Conservation (phyloP, 2,888 invertebrate genomes). For the Papilio gigon region DNA sequence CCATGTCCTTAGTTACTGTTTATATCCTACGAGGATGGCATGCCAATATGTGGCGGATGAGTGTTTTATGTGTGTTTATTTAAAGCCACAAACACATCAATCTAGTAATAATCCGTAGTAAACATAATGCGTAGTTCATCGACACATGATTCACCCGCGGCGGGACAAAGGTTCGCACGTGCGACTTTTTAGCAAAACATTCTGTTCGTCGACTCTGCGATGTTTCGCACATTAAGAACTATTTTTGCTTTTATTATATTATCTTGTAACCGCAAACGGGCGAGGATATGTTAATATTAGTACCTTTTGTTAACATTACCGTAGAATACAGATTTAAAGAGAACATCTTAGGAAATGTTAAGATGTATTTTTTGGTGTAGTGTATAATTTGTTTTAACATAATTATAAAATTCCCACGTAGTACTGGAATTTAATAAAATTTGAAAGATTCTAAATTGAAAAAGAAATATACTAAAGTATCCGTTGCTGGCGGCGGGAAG, state of each 20-base stretch:
- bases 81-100: constrained; percentile 33
- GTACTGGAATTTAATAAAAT: too few relatives aligned
- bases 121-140: constrained; percentile 50
- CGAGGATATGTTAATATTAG: constrained; percentile 9
- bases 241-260: constrained; percentile 28
- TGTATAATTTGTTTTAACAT: too few relatives aligned
- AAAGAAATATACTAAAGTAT: too few relatives aligned
- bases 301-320: not conserved
- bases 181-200: constrained; percentile 51
- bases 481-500: too few relatives aligned
- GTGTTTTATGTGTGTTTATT: not conserved
- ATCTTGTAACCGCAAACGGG: constrained; percentile 25
- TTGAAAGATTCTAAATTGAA: too few relatives aligned
- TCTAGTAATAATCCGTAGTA: constrained; percentile 43
- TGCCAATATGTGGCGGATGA: not conserved
- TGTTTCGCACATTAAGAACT: constrained; percentile 42
- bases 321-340: not conserved
- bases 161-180: constrained; percentile 53
- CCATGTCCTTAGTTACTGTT: not conserved
- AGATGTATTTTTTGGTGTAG: too few relatives aligned
- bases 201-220: constrained; percentile 42
- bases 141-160: constrained; percentile 50
- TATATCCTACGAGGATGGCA: not conserved
- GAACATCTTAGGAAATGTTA: not conserved
- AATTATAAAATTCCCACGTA: too few relatives aligned